A percentile compares a stretch with the other conserved stretches of the same genome.
Evolutionary conservation across 2,797 vertebrate genomes (phyloP).

Genomic region (Acropternis orthonyx): DNA sequence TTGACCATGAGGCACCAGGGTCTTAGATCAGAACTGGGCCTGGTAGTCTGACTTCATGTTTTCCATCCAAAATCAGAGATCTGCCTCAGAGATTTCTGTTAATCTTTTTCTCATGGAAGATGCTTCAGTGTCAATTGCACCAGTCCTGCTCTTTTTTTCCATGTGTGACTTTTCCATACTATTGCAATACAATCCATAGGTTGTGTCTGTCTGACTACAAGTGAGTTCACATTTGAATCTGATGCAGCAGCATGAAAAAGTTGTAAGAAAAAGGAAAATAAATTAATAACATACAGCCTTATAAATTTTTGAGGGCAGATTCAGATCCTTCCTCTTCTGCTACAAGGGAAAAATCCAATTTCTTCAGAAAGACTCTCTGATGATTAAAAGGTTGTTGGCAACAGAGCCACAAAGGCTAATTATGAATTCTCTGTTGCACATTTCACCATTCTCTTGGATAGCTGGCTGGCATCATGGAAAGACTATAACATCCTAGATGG

Average conservation of each 20-base stretch:
- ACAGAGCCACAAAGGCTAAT: not conserved
- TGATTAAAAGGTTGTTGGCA: not conserved
- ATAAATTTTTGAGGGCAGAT: not conserved
- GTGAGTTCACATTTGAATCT: not conserved
- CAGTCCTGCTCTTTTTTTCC: not conserved
- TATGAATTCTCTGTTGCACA: not conserved
- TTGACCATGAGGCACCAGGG: not conserved
- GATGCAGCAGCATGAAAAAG: not conserved
- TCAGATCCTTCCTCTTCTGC: not conserved
- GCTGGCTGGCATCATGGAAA: not conserved
- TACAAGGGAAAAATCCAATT: not conserved
- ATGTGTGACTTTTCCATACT: not conserved
- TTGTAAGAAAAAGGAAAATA: not conserved
- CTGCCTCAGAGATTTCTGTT: not conserved
- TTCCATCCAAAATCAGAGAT: not conserved
- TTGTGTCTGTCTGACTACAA: not conserved
- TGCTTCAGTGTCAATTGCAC: not conserved
- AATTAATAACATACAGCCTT: not conserved
- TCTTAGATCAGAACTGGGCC: not conserved
- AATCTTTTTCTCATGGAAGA: not conserved
- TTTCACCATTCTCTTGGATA: not conserved
- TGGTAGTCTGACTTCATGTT: not conserved
- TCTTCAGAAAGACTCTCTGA: not conserved
- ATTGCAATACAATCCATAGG: not conserved
- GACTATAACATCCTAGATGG: not conserved